Conservation (phyloP, 2,797 vertebrate species). For the Myoxocephalus aenaeus region DNA sequence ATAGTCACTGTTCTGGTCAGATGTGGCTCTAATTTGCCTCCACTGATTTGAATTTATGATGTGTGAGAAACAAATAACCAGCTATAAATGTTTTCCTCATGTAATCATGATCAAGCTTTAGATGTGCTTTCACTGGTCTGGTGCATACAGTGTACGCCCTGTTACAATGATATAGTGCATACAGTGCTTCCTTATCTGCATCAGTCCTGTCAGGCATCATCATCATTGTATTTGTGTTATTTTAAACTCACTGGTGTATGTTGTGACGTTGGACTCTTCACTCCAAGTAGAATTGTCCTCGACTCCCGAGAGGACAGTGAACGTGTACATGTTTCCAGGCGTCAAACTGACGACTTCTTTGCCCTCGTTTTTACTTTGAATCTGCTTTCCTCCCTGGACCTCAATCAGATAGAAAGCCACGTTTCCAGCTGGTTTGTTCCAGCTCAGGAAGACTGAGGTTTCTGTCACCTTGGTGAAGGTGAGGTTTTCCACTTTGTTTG, state of each 20-base stretch:
- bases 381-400: accelerated
- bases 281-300: background rate
- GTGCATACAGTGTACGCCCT: background rate
- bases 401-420: slow-evolving; percentile 36
- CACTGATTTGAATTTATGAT: slow-evolving; percentile 34
- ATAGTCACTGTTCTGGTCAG: background rate
- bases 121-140: background rate
- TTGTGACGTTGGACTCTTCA: accelerated
- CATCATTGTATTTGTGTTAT: no score
- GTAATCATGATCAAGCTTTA: background rate
- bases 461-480: accelerated
- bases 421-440: slow-evolving; percentile 59
- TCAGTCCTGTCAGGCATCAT: background rate
- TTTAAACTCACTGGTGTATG: slow-evolving; percentile 69
- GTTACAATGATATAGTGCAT: background rate
- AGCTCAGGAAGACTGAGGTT: slow-evolving; percentile 13
- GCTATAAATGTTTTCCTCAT: background rate
- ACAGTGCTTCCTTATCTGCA: no score
- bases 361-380: accelerated
- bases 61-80: background rate
- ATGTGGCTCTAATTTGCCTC: slow-evolving; percentile 29
- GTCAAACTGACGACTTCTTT: accelerated
- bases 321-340: slow-evolving; percentile 49
- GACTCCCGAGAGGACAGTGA: slow-evolving; percentile 62
- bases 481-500: slow-evolving; percentile 56